phyloP scores from a whole-genome alignment of 37 sponge, comb jelly and placozoan species.

The Ianthella basta region DNA sequence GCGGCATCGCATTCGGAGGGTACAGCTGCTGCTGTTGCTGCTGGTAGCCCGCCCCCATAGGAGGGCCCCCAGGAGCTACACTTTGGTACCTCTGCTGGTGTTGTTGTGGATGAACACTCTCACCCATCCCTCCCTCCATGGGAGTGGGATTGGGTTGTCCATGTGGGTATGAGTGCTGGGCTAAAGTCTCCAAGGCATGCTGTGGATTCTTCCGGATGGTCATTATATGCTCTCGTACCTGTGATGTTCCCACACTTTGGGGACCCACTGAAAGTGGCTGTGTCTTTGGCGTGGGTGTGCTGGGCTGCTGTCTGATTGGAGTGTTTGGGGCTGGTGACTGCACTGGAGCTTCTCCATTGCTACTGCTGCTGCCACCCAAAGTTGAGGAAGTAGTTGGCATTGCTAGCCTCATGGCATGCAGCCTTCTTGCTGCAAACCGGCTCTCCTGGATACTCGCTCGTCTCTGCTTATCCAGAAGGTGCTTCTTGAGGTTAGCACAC shows the following conservation, averaged over 20 bases:
- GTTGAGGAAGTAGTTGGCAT: not conserved
- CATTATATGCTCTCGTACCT: too few relatives aligned
- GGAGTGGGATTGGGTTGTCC: not conserved
- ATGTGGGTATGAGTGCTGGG: too few relatives aligned
- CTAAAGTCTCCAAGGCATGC: too few relatives aligned
- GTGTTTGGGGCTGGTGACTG: conserved; percentile 15
- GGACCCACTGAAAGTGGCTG: not conserved
- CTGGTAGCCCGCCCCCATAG: not conserved
- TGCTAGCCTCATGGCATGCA: conserved; percentile 5
- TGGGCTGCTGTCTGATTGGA: not conserved
- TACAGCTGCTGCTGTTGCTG: not conserved
- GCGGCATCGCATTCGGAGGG: not conserved
- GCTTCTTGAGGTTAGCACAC: conserved; percentile 89
- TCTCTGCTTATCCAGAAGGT: conserved; percentile 53
- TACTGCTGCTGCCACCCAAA: not conserved
- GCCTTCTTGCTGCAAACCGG: conserved; percentile 53
- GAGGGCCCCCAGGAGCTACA: not conserved
- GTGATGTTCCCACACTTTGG: too few relatives aligned
- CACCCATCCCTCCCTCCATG: not conserved
- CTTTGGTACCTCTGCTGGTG: not conserved
- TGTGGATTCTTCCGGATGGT: too few relatives aligned
- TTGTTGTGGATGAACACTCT: not conserved
- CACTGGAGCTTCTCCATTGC: too few relatives aligned
- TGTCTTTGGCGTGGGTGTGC: not conserved
- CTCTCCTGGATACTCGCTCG: conserved; percentile 37